Percentiles rank a stretch among this genome's conserved stretches.
Evolutionary conservation across 2,797 vertebrate species (phyloP).

Genomic region (Malacoctenus gilli): DNA sequence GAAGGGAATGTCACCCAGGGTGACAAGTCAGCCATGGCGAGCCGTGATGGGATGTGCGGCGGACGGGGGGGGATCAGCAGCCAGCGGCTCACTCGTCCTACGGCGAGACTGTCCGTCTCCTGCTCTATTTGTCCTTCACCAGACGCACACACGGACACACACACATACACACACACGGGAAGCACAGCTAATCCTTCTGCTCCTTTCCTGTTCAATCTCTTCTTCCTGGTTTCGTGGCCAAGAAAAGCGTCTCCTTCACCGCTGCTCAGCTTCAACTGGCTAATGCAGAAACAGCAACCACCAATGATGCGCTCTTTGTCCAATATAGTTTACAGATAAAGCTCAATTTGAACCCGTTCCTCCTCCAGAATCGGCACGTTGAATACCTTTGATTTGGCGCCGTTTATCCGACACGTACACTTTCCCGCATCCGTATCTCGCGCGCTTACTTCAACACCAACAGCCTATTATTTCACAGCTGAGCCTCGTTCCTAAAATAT

Average conservation of each 20-base stretch:
- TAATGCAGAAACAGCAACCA: too few relatives aligned
- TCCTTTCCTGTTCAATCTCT: conserved; percentile 11
- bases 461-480: background rate
- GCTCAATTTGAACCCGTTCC: too few relatives aligned
- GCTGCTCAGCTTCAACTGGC: too few relatives aligned
- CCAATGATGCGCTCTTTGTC: too few relatives aligned
- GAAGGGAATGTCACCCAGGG: conserved; percentile 70
- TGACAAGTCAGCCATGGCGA: conserved; percentile 78
- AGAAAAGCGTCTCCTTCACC: too few relatives aligned
- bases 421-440: too few relatives aligned
- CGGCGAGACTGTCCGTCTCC: conserved; percentile 63
- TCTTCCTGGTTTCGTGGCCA: conserved; percentile 13
- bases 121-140: conserved; percentile 9
- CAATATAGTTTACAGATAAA: too few relatives aligned
- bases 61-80: too few relatives aligned
- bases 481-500: conserved; percentile 11
- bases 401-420: background rate
- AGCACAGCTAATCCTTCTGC: conserved; percentile 1
- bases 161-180: conserved; percentile 2
- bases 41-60: conserved; percentile 81
- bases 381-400: too few relatives aligned
- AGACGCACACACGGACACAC: conserved; percentile 2
- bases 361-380: too few relatives aligned
- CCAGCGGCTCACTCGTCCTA: conserved; percentile 71
- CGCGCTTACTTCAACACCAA: background rate